A percentile compares a stretch with the other conserved stretches of the same genome.
These are phyloP conservation scores for Coreius guichenoti DNA, from an alignment of 2,797 vertebrate species.

Conservation along the genomic window DNA sequence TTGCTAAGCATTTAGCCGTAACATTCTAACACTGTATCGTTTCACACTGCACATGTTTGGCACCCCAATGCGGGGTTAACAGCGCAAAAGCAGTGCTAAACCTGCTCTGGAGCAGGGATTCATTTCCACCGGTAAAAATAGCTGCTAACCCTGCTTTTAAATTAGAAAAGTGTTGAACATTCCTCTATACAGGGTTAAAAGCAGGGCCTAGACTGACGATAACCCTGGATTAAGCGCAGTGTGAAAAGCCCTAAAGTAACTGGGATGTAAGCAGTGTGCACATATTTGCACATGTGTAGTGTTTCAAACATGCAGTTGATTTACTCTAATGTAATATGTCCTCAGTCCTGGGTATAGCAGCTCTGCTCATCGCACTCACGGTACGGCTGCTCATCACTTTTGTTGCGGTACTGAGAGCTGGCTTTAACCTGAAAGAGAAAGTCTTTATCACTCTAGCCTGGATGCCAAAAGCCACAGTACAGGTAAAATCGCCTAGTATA, in stretches of 20 bases:
- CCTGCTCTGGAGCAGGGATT: not conserved
- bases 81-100: not conserved
- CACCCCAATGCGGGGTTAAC: not conserved
- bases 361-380: constrained; percentile 81
- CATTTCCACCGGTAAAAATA: no score
- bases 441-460: constrained; percentile 94
- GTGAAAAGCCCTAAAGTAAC: not conserved
- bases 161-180: no score
- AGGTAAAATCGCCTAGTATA: constrained; percentile 74
- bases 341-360: constrained; percentile 87
- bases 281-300: not conserved
- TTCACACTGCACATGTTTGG: not conserved
- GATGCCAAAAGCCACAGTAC: constrained; percentile 98
- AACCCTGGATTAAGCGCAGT: not conserved
- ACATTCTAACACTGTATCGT: not conserved
- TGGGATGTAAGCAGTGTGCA: not conserved
- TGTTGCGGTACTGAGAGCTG: constrained; percentile 87
- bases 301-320: constrained; percentile 2
- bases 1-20: not conserved
- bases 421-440: constrained; percentile 90
- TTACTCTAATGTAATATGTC: constrained; percentile 1
- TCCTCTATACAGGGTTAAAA: no score
- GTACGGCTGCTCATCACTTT: constrained; percentile 86
- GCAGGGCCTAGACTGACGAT: not conserved
- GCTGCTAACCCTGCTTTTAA: no score